Base-by-base conservation (phyloP, 2,888 invertebrate species). In the Globia sparganii region DNA sequence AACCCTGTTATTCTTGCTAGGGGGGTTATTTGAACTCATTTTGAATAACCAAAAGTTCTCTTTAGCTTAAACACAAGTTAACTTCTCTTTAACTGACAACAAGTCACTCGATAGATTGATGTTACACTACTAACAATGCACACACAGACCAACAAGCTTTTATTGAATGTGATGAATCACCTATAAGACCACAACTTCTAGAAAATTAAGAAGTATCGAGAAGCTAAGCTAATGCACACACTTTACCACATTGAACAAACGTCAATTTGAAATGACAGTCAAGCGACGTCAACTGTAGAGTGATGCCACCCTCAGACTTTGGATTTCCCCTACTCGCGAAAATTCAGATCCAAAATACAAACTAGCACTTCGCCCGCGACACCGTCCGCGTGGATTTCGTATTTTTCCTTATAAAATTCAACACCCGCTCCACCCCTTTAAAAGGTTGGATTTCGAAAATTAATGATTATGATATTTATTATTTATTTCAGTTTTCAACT, bases 1-100 rank as follows among this genome's bases (percentile, higher is more conserved):
- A 70, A 92, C 90, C 49, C 79, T 21, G 9, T 49, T 88, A 78
- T 86, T 90, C n/a, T 69, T 87, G 61, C 85, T 89, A 21, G 86
- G 89, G 64, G 90, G 89, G 85, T 93, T 92, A 86, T 93, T 94
- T 66, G 92, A 91, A 86, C 88, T 88, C 96, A 96, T 95, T 85
- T 89, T 91, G 25, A 64, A 18, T 62, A 72, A 72, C 31, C 40
- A 78, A 56, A 77, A 73, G 34, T 34, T 58, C 18, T 0, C n/a
- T n/a, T n/a, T n/a, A n/a, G n/a, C n/a, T 34, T 40, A 43, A 18
- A 68, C 62, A 66, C 77, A 15, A 72, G 9, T 67, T 61, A 67
- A 73, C 1, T 75, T 74, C 46, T 64, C 75, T 66, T 31, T n/a
- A 28, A 53, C 58, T 40, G 18, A 65, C 28, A 4, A 56, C n/a